Evolutionary conservation across 2,888 invertebrate genomes (phyloP).

Genomic region (Ptilodon capucinus): DNA sequence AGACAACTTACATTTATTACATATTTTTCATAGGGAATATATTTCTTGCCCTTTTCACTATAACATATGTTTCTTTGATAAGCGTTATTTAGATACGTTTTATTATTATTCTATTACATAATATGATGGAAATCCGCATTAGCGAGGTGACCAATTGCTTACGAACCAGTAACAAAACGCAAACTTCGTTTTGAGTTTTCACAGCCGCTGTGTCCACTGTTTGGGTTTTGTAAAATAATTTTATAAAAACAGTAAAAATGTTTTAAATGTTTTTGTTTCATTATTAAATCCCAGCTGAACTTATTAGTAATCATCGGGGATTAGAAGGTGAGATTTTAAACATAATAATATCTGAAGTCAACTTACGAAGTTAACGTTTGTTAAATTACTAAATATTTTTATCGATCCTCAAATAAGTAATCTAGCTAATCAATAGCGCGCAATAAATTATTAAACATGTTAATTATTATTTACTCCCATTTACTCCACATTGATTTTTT

Average conservation of each 20-base stretch:
- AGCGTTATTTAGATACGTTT: too few relatives aligned
- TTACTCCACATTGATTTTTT: conserved; percentile 73
- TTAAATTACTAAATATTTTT: conserved; percentile 20
- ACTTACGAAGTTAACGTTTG: conserved; percentile 15
- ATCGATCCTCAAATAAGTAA: conserved; percentile 35
- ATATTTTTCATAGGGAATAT: too few relatives aligned
- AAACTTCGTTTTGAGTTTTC: conserved; percentile 70
- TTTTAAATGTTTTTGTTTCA: conserved; percentile 37
- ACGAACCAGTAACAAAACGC: conserved; percentile 47
- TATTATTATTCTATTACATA: too few relatives aligned
- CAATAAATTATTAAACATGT: conserved; percentile 11
- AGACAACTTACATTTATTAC: background rate
- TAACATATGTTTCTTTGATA: too few relatives aligned
- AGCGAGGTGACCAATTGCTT: background rate
- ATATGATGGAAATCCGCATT: too few relatives aligned
- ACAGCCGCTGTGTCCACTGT: conserved; percentile 69
- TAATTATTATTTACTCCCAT: conserved; percentile 32
- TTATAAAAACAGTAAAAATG: conserved; percentile 33
- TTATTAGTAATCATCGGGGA: conserved; percentile 9
- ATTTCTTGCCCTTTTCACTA: too few relatives aligned
- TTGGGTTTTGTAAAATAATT: conserved; percentile 55
- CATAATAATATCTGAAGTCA: conserved; percentile 3
- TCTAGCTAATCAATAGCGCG: conserved; percentile 17
- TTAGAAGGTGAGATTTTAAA: conserved; percentile 20
- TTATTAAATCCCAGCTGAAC: conserved; percentile 13